Evolutionary conservation across 2,113 vertebrate genomes (phyloP).

Genomic region (Orthochromis malagaraziensis): DNA sequence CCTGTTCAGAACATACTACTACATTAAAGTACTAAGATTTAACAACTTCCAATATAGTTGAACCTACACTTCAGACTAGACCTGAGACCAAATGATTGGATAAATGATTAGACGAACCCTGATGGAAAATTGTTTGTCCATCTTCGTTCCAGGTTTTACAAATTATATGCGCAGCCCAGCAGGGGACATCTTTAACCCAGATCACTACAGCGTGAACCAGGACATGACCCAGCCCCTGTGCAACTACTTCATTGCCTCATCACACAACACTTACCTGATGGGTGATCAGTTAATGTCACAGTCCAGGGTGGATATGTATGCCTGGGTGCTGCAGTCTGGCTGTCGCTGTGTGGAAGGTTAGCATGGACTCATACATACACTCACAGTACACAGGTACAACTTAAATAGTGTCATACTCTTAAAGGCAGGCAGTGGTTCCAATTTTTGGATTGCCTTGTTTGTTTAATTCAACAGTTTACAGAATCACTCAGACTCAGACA

Average conservation of each 20-base stretch:
- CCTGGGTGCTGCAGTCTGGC: constrained; percentile 93
- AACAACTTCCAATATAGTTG: not conserved
- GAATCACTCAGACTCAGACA: not conserved
- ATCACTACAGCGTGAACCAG: constrained; percentile 84
- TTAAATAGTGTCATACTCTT: not conserved
- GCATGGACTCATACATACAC: not conserved
- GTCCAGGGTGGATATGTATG: constrained; percentile 95
- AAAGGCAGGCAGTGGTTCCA: not conserved
- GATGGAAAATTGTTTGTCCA: not conserved
- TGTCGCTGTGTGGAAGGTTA: constrained; percentile 96
- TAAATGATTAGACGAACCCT: not conserved
- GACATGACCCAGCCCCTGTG: constrained; percentile 89
- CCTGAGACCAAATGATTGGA: not conserved
- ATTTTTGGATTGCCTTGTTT: not conserved
- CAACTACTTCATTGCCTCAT: constrained; percentile 95
- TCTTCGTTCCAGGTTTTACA: constrained; percentile 81
- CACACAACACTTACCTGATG: constrained; percentile 98
- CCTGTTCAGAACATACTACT: not conserved
- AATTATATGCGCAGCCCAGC: constrained; percentile 90
- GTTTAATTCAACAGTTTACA: not conserved
- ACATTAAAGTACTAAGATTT: not conserved
- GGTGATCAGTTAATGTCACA: constrained; percentile 98
- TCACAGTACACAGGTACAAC: not conserved
- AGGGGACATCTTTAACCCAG: constrained; percentile 91
- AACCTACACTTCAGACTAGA: not conserved